Conservation (phyloP, 2,888 invertebrate species). For the Masnerella sp. region DNA sequence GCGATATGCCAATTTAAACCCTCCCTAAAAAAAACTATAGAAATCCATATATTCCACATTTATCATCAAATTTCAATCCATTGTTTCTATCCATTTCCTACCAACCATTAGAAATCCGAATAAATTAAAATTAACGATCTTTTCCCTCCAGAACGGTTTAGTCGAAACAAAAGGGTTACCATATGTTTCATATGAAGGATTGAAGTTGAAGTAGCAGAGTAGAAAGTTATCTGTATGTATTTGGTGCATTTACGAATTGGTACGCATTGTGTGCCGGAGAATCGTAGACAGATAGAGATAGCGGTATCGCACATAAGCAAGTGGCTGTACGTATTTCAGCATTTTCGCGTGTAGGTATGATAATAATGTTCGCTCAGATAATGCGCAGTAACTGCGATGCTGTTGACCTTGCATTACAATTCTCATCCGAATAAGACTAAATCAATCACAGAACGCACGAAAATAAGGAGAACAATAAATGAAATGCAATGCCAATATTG, state of each 20-base stretch:
- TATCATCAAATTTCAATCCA: too few species aligned
- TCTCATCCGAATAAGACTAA: conserved; percentile 35
- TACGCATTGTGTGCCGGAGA: background rate
- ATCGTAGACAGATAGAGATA: conserved; percentile 25
- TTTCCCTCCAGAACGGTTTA: too few species aligned
- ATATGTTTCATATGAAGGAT: too few species aligned
- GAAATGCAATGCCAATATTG: too few species aligned
- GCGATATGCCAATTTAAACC: too few species aligned
- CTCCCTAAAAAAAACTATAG: too few species aligned
- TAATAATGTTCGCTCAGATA: conserved; percentile 59
- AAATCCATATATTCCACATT: too few species aligned
- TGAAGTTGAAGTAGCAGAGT: conserved; percentile 5
- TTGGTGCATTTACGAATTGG: background rate
- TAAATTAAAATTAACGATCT: too few species aligned
- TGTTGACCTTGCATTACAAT: conserved; percentile 72
- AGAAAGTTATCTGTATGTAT: conserved; percentile 13
- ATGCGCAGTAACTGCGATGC: conserved; percentile 68
- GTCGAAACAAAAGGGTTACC: too few species aligned
- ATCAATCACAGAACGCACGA: conserved; percentile 12
- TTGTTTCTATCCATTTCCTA: too few species aligned
- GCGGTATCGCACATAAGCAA: conserved; percentile 10
- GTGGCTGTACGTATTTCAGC: conserved; percentile 18
- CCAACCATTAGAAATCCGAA: too few species aligned
- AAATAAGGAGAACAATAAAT: background rate
- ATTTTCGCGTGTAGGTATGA: conserved; percentile 32